phyloP scores from a whole-genome alignment of 2,888 invertebrate genomes.

The Zygothrica quintamaculata region DNA sequence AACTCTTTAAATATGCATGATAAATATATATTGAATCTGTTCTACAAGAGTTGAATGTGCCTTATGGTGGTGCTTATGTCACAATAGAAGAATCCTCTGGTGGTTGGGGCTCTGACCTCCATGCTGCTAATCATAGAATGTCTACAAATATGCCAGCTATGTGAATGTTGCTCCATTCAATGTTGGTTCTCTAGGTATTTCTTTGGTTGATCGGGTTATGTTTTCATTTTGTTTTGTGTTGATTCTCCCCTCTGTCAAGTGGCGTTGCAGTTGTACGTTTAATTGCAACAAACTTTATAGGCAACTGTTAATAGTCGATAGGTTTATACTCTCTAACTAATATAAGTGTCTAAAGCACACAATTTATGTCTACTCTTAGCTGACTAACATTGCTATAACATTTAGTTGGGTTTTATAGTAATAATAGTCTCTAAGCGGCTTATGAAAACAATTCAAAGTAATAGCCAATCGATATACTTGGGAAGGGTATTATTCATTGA shows the following conservation, averaged over 20 bases:
- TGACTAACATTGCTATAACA: no score
- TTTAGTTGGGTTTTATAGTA: background rate
- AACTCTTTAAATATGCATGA: constrained; percentile 71
- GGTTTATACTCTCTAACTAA: constrained; percentile 22
- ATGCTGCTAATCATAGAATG: constrained; percentile 53
- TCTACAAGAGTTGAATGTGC: constrained; percentile 60
- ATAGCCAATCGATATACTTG: no score
- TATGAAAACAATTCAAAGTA: no score
- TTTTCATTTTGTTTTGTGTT: background rate
- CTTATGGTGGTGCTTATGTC: constrained; percentile 47
- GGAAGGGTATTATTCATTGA: constrained; percentile 29
- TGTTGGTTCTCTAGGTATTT: no score
- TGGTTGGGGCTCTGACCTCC: constrained; percentile 40
- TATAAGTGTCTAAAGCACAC: no score
- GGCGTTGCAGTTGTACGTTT: constrained; percentile 41
- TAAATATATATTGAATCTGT: constrained; percentile 16
- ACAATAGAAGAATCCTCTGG: constrained; percentile 43
- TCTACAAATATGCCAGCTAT: constrained; percentile 45
- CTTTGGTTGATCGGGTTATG: background rate
- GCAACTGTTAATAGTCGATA: constrained; percentile 10
- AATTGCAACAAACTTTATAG: constrained; percentile 9
- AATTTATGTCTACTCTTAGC: no score
- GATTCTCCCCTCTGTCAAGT: constrained; percentile 27
- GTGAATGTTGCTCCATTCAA: constrained; percentile 6
- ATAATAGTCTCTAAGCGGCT: no score